Evolutionary conservation across 2,888 invertebrate genomes (phyloP).

Genomic region (Athalia cordata): DNA sequence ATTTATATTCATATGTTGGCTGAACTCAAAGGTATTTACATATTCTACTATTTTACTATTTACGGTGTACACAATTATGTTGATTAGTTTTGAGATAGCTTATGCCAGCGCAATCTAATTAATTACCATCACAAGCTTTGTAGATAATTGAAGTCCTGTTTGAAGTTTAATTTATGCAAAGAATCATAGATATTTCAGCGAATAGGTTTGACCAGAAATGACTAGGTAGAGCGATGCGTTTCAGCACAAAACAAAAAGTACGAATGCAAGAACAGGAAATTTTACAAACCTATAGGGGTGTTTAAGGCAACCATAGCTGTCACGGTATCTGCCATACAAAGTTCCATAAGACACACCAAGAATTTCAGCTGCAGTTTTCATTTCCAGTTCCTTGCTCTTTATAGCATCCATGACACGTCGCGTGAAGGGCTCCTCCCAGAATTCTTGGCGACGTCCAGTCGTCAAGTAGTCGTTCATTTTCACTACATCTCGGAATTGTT

Average conservation of each 20-base stretch:
- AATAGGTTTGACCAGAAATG: not conserved
- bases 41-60: conserved; percentile 6
- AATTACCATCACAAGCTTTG: not conserved
- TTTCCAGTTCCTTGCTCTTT: conserved; percentile 91
- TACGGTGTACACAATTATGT: conserved; percentile 9
- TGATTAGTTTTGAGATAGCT: conserved; percentile 19
- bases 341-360: conserved; percentile 94
- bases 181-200: not conserved
- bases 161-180: not conserved
- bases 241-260: conserved; percentile 29
- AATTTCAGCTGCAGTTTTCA: conserved; percentile 94
- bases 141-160: not conserved
- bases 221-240: not conserved
- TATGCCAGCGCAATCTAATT: not conserved
- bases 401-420: conserved; percentile 93
- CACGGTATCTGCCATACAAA: conserved; percentile 90
- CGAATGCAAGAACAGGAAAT: conserved; percentile 22
- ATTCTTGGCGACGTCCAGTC: conserved; percentile 90
- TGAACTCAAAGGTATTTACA: conserved; percentile 11
- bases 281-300: conserved; percentile 85
- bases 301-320: conserved; percentile 91
- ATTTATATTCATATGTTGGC: conserved; percentile 2
- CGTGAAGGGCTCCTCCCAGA: conserved; percentile 94
- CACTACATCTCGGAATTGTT: conserved; percentile 81
- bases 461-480: conserved; percentile 91